These are phyloP conservation scores for Drosophila seguyi DNA, from an alignment of 1,140 invertebrate species.

Conservation along the genomic window DNA sequence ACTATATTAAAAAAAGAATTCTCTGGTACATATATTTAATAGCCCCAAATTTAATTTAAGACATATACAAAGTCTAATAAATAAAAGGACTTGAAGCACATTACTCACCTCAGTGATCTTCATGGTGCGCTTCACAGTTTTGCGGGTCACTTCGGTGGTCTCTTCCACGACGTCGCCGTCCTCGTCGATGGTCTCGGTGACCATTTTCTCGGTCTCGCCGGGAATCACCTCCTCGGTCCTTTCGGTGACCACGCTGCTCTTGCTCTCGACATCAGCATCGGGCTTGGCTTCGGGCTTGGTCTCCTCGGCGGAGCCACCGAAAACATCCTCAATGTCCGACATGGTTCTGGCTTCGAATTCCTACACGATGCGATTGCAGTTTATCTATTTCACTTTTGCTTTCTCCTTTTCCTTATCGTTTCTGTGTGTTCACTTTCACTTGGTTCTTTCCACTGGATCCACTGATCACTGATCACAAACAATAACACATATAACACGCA, in stretches of 20 bases:
- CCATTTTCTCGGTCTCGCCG: slow-evolving; percentile 78
- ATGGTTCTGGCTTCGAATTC: slow-evolving; percentile 51
- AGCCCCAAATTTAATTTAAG: background rate
- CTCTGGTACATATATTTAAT: background rate
- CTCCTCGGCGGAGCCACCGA: slow-evolving; percentile 62
- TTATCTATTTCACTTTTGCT: slow-evolving; percentile 12
- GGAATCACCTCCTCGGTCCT: slow-evolving; percentile 73
- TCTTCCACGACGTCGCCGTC: slow-evolving; percentile 83
- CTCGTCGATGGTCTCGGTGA: slow-evolving; percentile 81
- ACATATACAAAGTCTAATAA: no score
- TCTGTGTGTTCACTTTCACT: slow-evolving; percentile 72
- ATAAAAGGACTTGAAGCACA: no score
- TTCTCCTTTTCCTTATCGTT: slow-evolving; percentile 28
- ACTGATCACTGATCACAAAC: slow-evolving; percentile 53
- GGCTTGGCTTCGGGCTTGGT: slow-evolving; percentile 25
- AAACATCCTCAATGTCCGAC: slow-evolving; percentile 81
- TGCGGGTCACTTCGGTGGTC: slow-evolving; percentile 79
- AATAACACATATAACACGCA: slow-evolving; percentile 53
- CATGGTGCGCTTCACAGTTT: slow-evolving; percentile 82
- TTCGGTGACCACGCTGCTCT: slow-evolving; percentile 71
- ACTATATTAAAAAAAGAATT: no score
- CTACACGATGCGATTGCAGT: slow-evolving; percentile 21
- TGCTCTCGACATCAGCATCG: slow-evolving; percentile 51
- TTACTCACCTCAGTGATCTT: slow-evolving; percentile 84
- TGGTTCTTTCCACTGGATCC: slow-evolving; percentile 55